Percentiles rank a stretch among this genome's conserved stretches.
Evolutionary conservation across 2,797 vertebrate genomes (phyloP).

Genomic region (Crenichthys baileyi): DNA sequence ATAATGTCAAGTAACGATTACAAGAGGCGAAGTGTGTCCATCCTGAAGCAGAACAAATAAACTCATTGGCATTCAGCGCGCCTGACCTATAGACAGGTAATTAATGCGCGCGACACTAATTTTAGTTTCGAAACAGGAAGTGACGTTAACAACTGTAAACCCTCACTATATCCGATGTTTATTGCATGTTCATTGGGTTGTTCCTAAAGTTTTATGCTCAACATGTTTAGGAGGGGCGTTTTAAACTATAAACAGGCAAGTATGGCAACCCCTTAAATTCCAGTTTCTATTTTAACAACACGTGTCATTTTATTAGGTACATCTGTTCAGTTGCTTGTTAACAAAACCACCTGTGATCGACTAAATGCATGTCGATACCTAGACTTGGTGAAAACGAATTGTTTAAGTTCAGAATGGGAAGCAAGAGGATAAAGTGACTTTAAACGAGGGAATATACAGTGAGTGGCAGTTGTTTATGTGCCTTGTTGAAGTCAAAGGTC

Average conservation of each 20-base stretch:
- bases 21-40: not conserved
- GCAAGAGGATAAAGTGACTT: not conserved
- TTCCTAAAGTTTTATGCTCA: no score
- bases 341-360: not conserved
- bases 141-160: no score
- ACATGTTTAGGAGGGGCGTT: no score
- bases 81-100: not conserved
- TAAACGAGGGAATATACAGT: not conserved
- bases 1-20: not conserved
- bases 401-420: not conserved
- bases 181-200: no score
- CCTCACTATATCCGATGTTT: no score
- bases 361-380: not conserved
- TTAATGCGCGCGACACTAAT: not conserved
- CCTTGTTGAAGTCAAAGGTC: not conserved
- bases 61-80: not conserved
- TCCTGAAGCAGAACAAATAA: not conserved
- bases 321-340: not conserved
- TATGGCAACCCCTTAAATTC: not conserved
- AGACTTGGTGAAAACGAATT: not conserved
- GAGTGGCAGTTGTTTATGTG: not conserved
- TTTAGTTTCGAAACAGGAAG: not conserved
- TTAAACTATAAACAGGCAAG: no score
- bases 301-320: not conserved
- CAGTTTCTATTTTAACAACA: not conserved